A percentile compares a stretch with the other conserved stretches of the same genome.
Conservation (phyloP, 2,113 vertebrate species). For the Pseudolaguvia tuberculata region DNA sequence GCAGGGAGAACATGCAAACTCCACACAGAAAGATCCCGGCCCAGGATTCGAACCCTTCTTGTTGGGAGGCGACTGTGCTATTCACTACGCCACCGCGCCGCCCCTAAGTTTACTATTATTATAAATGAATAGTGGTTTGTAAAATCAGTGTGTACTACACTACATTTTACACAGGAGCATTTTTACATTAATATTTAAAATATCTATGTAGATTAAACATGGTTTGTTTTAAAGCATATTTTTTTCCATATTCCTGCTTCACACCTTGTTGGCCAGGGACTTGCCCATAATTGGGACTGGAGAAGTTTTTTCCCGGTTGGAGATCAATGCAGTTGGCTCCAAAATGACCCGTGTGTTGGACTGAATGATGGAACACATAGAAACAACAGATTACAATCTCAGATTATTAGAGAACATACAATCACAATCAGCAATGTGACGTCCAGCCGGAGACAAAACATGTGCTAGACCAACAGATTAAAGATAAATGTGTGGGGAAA, state of each 20-base stretch:
- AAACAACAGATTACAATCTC: neutral
- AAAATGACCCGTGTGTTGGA: neutral
- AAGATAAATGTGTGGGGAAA: neutral
- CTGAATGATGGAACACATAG: neutral
- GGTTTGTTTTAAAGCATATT: too few species aligned
- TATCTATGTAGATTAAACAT: too few species aligned
- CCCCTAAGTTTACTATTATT: neutral
- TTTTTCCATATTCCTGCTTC: too few species aligned
- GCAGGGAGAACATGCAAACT: too few species aligned
- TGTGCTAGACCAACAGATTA: neutral
- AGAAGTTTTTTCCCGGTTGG: conserved; percentile 28
- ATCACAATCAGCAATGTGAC: neutral
- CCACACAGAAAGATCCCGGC: too few species aligned
- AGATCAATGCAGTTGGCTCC: conserved; percentile 15
- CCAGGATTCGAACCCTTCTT: too few species aligned
- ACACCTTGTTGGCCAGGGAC: conserved; percentile 36
- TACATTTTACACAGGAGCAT: too few species aligned
- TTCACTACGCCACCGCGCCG: too few species aligned
- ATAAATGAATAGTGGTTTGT: neutral
- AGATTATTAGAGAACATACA: neutral
- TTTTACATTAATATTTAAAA: too few species aligned
- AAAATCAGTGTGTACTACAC: too few species aligned
- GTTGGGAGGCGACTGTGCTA: too few species aligned
- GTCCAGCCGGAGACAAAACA: neutral
- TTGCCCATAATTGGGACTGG: conserved; percentile 13